Evolutionary conservation across 2,113 vertebrate species (phyloP).

Genomic region (mouse (Mus musculus)): DNA sequence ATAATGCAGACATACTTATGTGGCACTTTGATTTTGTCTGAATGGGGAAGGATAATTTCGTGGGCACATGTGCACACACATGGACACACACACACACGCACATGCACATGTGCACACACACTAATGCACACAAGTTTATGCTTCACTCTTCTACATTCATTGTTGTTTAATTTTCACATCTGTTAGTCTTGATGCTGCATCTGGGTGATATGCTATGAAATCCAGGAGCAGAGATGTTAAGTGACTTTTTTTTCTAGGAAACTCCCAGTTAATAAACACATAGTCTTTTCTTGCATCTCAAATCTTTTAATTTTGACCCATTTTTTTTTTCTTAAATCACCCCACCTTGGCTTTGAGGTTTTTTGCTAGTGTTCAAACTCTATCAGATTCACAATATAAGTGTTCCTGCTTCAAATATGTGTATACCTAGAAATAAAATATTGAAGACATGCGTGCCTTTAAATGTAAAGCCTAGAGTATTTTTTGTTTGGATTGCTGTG

Average conservation of each 20-base stretch:
- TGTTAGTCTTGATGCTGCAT: background rate
- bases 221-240: background rate
- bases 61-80: background rate
- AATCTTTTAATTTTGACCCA: background rate
- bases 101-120: background rate
- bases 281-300: background rate
- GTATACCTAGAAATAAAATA: background rate
- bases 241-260: background rate
- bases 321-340: background rate
- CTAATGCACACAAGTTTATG: background rate
- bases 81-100: background rate
- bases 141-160: background rate
- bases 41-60: background rate
- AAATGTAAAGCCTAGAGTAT: background rate
- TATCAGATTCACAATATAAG: background rate
- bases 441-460: background rate
- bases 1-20: too few relatives aligned
- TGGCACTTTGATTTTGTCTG: background rate
- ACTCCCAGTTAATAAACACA: background rate
- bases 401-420: background rate
- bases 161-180: background rate
- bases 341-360: background rate
- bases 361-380: background rate
- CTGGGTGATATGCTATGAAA: background rate
- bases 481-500: background rate